Conservation (phyloP, 2,888 invertebrate species). For the Allolobophora icterica region DNA sequence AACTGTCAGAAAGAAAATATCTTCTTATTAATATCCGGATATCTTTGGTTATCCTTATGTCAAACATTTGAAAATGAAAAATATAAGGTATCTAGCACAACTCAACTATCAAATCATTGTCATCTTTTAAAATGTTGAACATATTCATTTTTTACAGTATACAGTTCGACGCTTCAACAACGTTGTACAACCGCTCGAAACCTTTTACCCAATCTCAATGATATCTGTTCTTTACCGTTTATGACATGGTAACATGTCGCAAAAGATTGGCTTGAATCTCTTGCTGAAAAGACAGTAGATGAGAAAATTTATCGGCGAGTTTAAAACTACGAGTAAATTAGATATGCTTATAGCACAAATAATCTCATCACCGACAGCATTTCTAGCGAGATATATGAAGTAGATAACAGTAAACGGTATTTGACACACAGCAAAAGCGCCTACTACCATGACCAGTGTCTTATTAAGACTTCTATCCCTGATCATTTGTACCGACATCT, state of each 20-base stretch:
- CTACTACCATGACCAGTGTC: not conserved
- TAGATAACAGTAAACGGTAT: not conserved
- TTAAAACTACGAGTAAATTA: not conserved
- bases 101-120: too few species aligned
- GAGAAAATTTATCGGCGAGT: not conserved
- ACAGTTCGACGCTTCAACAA: too few species aligned
- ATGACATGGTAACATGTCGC: not conserved
- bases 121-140: too few species aligned
- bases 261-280: not conserved
- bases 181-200: not conserved
- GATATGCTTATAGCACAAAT: not conserved
- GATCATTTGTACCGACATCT: constrained; percentile 3
- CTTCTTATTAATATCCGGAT: too few species aligned
- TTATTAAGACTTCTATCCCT: not conserved
- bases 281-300: not conserved
- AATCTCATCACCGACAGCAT: not conserved
- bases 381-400: not conserved
- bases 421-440: not conserved
- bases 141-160: too few species aligned
- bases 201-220: not conserved
- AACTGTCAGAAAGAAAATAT: too few species aligned
- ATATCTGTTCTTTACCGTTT: not conserved
- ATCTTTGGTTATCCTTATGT: too few species aligned
- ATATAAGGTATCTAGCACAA: too few species aligned
- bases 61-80: too few species aligned